Base-by-base conservation (phyloP, 2,797 vertebrate species). In the Spea hammondii region DNA sequence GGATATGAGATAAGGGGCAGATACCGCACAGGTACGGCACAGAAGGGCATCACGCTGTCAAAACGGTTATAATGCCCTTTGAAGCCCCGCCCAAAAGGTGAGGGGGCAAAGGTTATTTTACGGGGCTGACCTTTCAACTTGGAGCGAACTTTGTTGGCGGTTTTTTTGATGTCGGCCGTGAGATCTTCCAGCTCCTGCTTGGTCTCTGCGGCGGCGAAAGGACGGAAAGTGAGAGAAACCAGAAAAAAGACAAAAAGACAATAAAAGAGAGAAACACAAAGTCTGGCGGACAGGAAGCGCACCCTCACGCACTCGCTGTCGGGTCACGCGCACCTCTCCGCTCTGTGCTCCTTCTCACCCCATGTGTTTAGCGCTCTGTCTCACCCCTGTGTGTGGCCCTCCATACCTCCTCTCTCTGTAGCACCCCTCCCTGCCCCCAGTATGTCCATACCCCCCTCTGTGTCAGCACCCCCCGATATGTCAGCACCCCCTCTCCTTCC, bases 161-260 rank as follows among this genome's bases (percentile, higher is more conserved):
- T 98, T 89, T 97, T 97, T 93, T 98, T 98, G 88, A 98, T 98
- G 88, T 97, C 96, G 82, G 95, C 95, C 66, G 96, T 98, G 77
- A 98, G 95, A 83, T 98, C 96, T 89, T 98, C 96, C 90, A 98
- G 85, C 88, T 98, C 96, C 90, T 98, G 96, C 87, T 98, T 97
- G 74, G 95, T 98, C 87, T 95, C 96, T 97, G 89, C 12, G 72
- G 60, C 32, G 45, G 17, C 4, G 17, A 17, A 8, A 70, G 48
- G 45, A 13, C 0, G 17, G 13, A 11, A 17, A 65, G 55, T 45
- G 10, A 59, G 55, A 59, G 2, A n/a, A 59, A 62, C 14, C 14
- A 17, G 32, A 32, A 17, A 17, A 62, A 17, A 14, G 12, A n/a
- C 17, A 5, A 59, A 10, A 46, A 53, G 68, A 55, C 6, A 44